Evolutionary conservation across 2,888 invertebrate species (phyloP).

Genomic region (Drosophila subsilvestris): DNA sequence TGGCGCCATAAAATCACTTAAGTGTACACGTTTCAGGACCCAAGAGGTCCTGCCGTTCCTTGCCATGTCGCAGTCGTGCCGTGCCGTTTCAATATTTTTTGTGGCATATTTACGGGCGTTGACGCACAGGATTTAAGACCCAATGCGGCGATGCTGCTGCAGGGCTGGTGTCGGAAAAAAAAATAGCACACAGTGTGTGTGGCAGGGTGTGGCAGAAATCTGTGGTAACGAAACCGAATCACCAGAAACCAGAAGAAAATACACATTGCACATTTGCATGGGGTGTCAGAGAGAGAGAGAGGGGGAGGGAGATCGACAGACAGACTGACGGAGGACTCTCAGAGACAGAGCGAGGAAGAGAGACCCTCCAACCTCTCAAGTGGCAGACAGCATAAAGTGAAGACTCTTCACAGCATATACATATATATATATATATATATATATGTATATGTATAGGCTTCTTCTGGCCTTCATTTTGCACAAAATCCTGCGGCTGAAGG

Average conservation of each 20-base stretch:
- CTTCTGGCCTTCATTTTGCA: background rate
- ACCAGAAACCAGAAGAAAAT: slow-evolving; percentile 6
- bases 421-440: no score
- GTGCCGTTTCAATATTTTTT: slow-evolving; percentile 25
- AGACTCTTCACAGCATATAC: slow-evolving; percentile 12
- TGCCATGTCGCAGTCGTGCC: slow-evolving; percentile 30
- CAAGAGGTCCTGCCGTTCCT: slow-evolving; percentile 13
- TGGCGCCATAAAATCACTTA: slow-evolving; percentile 71
- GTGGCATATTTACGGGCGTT: slow-evolving; percentile 60
- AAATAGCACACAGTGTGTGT: no score
- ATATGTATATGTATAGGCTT: slow-evolving; percentile 26
- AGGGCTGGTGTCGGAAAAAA: background rate
- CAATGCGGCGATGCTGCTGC: slow-evolving; percentile 3
- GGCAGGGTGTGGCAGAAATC: background rate
- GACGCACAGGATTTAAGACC: slow-evolving; percentile 37
- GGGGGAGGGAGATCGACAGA: background rate
- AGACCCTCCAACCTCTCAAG: background rate
- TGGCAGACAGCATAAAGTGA: background rate
- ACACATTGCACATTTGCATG: slow-evolving; percentile 59
- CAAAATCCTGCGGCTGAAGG: slow-evolving; percentile 37
- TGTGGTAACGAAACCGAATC: slow-evolving; percentile 44
- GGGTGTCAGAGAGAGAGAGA: background rate
- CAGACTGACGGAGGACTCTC: background rate
- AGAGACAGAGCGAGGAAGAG: background rate
- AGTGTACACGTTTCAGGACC: slow-evolving; percentile 52